Base-by-base conservation (phyloP, 2,888 invertebrate genomes). In the Idaea dimidiata region DNA sequence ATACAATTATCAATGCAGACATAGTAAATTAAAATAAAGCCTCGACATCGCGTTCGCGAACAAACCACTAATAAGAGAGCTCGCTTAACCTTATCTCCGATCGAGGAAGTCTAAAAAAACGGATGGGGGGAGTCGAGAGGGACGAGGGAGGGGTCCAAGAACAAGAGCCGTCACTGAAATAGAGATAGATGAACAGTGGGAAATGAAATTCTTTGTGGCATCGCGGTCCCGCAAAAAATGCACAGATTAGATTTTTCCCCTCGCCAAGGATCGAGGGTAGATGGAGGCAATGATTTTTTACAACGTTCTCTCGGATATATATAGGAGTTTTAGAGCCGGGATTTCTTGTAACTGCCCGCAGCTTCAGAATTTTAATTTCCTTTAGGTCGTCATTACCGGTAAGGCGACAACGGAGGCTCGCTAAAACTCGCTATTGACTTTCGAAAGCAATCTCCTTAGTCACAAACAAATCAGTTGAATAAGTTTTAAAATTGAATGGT, bases 161-260 rank as follows among this genome's bases (percentile, higher is more conserved):
- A 93, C 92, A 91, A 91, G 91, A 87, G 91, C 87, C 90, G 92
- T 92, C 92, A 92, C 86, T 91, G 91, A 90, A 92, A 92, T 91
- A 91, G 92, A 93, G 93, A 93, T 91, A 93, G 92, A 93, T 93
- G 93, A 93, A 93, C 92, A 93, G 91, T 91, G 91, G 93, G 93
- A 93, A 93, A 93, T 93, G 93, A 93, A 93, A 93, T 93, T 93
- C 93, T 93, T 93, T 92, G 93, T 93, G 93, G 93, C 90, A 89
- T 91, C 91, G 91, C 91, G 91, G 91, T 90, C 92, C 88, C 93
- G 92, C 92, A 93, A 93, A 93, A 93, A 93, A 93, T 93, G 91
- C 91, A 90, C 91, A 93, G 93, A 93, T 93, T 93, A 93, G 93
- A 93, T 93, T 93, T 81, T 93, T 91, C 92, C 91, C 91, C 87